These are phyloP conservation scores for Hippolais icterina DNA, from an alignment of 2,113 vertebrate species.

Conservation along the genomic window DNA sequence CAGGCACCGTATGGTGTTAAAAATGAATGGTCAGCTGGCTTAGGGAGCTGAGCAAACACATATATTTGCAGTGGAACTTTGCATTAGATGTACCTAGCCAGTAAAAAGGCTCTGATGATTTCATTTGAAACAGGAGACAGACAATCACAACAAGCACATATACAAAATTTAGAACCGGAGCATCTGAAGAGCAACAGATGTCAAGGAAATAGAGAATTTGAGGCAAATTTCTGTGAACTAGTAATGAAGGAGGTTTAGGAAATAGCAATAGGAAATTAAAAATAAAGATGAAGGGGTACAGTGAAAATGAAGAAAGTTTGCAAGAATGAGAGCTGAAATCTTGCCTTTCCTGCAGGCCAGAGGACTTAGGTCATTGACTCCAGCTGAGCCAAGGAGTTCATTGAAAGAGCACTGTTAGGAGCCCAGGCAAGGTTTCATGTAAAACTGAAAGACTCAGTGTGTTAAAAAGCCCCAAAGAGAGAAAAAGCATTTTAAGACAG, in stretches of 20 bases:
- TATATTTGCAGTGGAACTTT: neutral
- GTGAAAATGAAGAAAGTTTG: neutral
- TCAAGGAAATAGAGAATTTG: neutral
- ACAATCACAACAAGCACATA: neutral
- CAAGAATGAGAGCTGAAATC: conserved; percentile 12
- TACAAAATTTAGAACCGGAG: neutral
- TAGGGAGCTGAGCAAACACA: neutral
- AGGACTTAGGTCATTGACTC: neutral
- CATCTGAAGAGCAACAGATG: neutral
- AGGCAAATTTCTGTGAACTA: neutral
- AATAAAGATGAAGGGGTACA: neutral
- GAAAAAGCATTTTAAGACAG: neutral
- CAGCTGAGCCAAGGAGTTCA: conserved; percentile 1
- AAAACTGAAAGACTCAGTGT: neutral
- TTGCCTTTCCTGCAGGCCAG: neutral
- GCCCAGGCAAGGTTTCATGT: neutral
- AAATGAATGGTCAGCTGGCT: neutral
- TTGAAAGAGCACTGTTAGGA: neutral
- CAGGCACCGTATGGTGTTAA: neutral
- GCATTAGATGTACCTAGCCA: neutral
- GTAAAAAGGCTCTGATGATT: neutral
- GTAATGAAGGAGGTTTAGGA: neutral
- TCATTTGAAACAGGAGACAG: neutral
- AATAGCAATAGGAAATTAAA: neutral
- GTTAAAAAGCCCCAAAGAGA: neutral